Evolutionary conservation across 1,140 invertebrate species (phyloP), one percentile per base, ranked within the genome.

Genomic region (Drosophila funebris): DNA sequence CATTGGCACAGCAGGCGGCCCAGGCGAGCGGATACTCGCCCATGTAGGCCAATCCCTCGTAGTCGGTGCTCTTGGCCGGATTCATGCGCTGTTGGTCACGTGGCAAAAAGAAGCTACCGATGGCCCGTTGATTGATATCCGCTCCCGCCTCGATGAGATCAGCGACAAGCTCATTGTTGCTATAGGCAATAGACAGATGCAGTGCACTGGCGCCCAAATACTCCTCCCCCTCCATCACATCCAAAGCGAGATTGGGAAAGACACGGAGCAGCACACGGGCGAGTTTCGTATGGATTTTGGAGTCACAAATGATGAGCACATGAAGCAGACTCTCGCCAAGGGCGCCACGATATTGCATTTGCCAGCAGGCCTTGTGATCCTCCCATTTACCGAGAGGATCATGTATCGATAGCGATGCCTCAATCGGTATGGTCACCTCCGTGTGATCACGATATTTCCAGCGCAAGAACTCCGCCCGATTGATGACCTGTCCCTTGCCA

Each of bases 221-320:
- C 93, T 99, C 98, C 91, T 99, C 97, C 1, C 98, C 98, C 93
- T 99, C 97, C 52, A 99, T 98, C 9, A 99, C 96, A 92, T 99
- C 98, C 36, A 98, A 93, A 0, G 97, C 96, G 39, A 99, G 91
- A 83, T 96, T 96, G 0, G 98, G 98, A 91, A 97, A 99, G 80
- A 96, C 96, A 90, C 97, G 96, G 0, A 99, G 93, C 18, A 99
- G 91, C 4, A 97, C 96, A 60, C 97, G 94, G 0, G 98, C 98
- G 44, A 99, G 93, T 53, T 92, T 92, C 0, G 91, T 92, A 16
- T 92, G 91, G 16, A 95, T 93, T 90, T 96, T 96, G 0, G 97
- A 98, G 92, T 99, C 97, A 88, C 97, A 97, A 60, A 99, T 98
- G 68, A 99, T 98, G 6, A 99, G 94, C 0, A 99, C 95, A 89